Base-by-base conservation (phyloP, 2,888 invertebrate genomes). In the Coenonympha arcania region DNA sequence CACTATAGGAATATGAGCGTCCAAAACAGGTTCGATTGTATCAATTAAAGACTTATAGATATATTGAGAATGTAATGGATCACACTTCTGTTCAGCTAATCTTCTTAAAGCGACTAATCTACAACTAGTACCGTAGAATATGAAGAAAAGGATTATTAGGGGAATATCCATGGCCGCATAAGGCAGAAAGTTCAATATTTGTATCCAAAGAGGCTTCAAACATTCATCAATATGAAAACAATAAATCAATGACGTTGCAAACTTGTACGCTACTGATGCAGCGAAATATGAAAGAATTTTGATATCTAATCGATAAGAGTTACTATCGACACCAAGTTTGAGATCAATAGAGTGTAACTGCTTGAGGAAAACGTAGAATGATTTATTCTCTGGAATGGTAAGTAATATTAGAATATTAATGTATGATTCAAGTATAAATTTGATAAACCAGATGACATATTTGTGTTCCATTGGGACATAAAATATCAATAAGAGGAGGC, bases 11-110 rank as follows among this genome's bases (percentile, higher is more conserved):
- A 33, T 24, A 11, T 45, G 34, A 3, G 45, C 16, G 8, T 20
- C 16, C 18, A 24, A 28, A 3, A 40, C 4, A 3, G 9, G 34
- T 26, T 40, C 40, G 6, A 18, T 33, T 13, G 26, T 18, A 20
- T 50, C 40, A 8, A 50, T 40, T 24, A 50, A 26, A 13, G 19
- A 34, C 34, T 34, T 40, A 30, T 50, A 50, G 11, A 50, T 33
- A 0, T 5, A 4, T 15, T 34, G 40, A 13, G 13, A 11, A 8
- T 45, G 9, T 8, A 24, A 26, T 1, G 24, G 8, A 3, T 31
- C 18, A 19, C 26, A 24, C n/a, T n/a, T 26, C 6, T n/a, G 8
- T 20, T 34, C 24, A 20, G 34, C 34, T n/a, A 24, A 33, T 28
- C 28, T 41, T 18, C 16, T 31, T 13, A 50, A 19, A 9, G 6